Evolutionary conservation across 2,888 invertebrate species (phyloP), one percentile per base, ranked within the genome.

Genomic region (Lymantria monacha): DNA sequence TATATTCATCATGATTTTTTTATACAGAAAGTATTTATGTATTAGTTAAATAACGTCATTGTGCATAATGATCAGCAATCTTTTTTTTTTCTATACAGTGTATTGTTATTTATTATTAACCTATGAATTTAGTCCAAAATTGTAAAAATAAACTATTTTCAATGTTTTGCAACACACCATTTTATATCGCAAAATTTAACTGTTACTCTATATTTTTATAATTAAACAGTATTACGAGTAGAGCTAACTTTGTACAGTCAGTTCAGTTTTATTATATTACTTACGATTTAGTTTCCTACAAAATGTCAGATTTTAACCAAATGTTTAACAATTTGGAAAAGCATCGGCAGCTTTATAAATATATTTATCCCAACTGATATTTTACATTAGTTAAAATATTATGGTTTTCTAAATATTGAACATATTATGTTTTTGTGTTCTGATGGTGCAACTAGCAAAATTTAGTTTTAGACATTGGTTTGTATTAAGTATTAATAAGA

Each of bases 391-490:
- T 33, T 33, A 33, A 33, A 10, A 33, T 10, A 33, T 10, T 33
- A 8, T 8, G 10, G 10, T 33, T 10, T 33, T 33, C n/a, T 9
- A 33, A 7, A 33, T 33, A 33, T 33, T 33, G 9, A 33, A 33
- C 33, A 15, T 37, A 13, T 40, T 36, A n/a, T 60, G 57, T 45
- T 44, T 30, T 64, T 46, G 12, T 45, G 15, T 55, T 57, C 57
- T 53, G 46, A 59, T 65, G 66, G 67, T 65, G 63, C 63, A 68
- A 63, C 69, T 68, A 67, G 69, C 63, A 59, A 67, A 68, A 67
- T 59, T 57, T 63, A 58, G 57, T 50, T 53, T 42, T 55, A 57
- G 44, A 46, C 44, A 42, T 61, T 55, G 44, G 54, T 61, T 63
- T 58, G 44, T 60, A 55, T 49, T 62, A 22, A 46, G 45, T 30